Evolutionary conservation across 2,888 invertebrate species (phyloP), one percentile per base, ranked within the genome.

Genomic region (Trileptium ribeirensis): DNA sequence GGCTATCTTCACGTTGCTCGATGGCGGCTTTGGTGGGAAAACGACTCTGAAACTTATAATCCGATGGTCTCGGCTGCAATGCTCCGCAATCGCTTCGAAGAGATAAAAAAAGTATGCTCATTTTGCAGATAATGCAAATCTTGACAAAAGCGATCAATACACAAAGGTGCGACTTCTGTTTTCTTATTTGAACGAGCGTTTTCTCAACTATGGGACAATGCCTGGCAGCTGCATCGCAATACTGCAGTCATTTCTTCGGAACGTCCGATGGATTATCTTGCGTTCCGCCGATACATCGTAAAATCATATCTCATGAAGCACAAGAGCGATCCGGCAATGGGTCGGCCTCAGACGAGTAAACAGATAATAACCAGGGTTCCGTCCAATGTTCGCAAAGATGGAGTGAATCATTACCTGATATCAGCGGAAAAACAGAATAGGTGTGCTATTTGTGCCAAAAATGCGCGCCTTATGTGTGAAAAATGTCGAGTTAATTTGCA

Each of bases 101-200:
- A 51, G 3, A 40, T 78, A 3, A 78, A 78, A 34, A n/a, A 34
- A 31, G 40, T 34, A 29, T 78, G 31, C n/a, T 8, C 78, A 78
- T 29, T 67, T n/a, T 2, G 78, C 37, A 31, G 64, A 78, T 34
- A 86, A 86, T 82, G 83, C 75, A 74, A 81, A 83, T 38, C 67
- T 84, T 15, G 84, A 83, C 77, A 1, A 37, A 51, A 78, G 82
- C 51, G 85, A 87, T 78, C 87, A 86, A 85, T 84, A 84, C 80
- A 82, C 83, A 67, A 87, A 86, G 81, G 67, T 87, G 33, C 67
- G 84, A 37, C 85, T 85, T 33, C 70, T 86, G 8, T 81, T 84
- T 40, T 78, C 84, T 34, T 81, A 74, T 64, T 24, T 85, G 24
- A 84, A 86, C 82, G 79, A 80, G 29, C 84, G 83, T 67, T 86